These are phyloP conservation scores for Mesochorus sp. DNA, from an alignment of 2,888 invertebrate genomes.

Conservation along the genomic window DNA sequence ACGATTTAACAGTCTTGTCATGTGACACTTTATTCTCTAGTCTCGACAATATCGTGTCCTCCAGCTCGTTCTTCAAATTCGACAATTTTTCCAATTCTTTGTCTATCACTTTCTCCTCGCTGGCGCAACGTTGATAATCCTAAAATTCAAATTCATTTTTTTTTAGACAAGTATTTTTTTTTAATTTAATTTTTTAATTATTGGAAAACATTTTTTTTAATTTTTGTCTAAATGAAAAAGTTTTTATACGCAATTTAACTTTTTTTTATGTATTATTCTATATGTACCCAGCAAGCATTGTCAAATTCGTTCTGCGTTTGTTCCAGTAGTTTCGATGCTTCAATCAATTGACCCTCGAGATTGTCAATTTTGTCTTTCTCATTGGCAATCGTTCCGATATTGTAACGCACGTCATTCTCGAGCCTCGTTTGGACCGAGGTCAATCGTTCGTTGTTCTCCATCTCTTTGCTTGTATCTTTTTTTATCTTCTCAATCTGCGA, in stretches of 20 bases:
- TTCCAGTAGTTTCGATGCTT: slow-evolving; percentile 84
- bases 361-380: slow-evolving; percentile 83
- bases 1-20: slow-evolving; percentile 85
- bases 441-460: slow-evolving; percentile 86
- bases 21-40: slow-evolving; percentile 88
- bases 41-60: slow-evolving; percentile 86
- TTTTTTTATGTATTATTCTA: not conserved
- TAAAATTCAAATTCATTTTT: too few species aligned
- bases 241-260: too few species aligned
- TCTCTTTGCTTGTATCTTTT: slow-evolving; percentile 86
- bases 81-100: slow-evolving; percentile 83
- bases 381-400: slow-evolving; percentile 79
- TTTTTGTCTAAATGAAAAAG: too few species aligned
- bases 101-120: slow-evolving; percentile 80
- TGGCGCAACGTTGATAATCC: slow-evolving; percentile 83
- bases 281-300: slow-evolving; percentile 72
- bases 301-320: slow-evolving; percentile 86
- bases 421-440: slow-evolving; percentile 85
- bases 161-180: too few species aligned
- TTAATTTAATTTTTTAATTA: not conserved
- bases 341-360: slow-evolving; percentile 84
- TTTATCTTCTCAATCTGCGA: slow-evolving; percentile 87
- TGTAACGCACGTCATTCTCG: slow-evolving; percentile 83
- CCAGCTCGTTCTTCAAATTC: slow-evolving; percentile 84
- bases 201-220: too few species aligned